These are phyloP conservation scores for Caiman crocodilus DNA, from an alignment of 2,797 vertebrate genomes.

Conservation along the genomic window DNA sequence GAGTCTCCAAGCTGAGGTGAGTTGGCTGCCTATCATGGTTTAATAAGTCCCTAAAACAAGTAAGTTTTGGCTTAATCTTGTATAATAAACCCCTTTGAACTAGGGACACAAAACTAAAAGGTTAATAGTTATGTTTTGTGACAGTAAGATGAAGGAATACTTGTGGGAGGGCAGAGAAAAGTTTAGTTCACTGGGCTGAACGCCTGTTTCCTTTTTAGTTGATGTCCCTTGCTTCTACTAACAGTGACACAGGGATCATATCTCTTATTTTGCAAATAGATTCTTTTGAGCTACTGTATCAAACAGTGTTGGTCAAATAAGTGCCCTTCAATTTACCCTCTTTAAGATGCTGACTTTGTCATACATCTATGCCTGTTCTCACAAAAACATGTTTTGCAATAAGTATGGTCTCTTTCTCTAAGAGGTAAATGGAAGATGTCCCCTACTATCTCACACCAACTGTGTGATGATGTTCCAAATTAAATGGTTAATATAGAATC, in stretches of 20 bases:
- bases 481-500: neutral
- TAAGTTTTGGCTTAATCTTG: neutral
- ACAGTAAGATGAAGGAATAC: neutral
- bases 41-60: neutral
- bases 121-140: neutral
- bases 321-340: neutral
- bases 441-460: neutral
- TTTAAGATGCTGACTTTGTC: neutral
- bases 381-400: neutral
- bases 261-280: neutral
- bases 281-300: neutral
- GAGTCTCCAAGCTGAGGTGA: constrained; percentile 95
- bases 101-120: neutral
- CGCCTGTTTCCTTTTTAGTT: neutral
- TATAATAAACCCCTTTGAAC: neutral
- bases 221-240: neutral
- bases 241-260: neutral
- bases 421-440: neutral
- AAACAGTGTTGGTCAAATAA: neutral
- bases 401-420: neutral
- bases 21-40: neutral
- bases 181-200: neutral
- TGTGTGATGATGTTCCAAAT: neutral
- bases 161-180: neutral
- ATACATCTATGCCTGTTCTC: neutral